A percentile compares a stretch with the other conserved stretches of the same genome.
Evolutionary conservation across 2,113 vertebrate genomes (phyloP).

Genomic region (Tychaedon coryphoeus): DNA sequence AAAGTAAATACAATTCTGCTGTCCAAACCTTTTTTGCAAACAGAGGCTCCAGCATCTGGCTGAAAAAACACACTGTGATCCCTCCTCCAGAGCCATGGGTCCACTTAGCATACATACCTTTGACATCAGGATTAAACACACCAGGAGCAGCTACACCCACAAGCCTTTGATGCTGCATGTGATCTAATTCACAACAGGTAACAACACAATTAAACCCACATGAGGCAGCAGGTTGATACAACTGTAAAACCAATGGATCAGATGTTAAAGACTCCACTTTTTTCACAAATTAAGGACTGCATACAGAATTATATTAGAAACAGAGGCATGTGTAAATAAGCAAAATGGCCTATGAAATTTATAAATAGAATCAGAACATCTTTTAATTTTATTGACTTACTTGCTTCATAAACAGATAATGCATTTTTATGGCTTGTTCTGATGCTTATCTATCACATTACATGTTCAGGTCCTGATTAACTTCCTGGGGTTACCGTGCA

Average conservation of each 20-base stretch:
- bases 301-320: not conserved
- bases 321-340: not conserved
- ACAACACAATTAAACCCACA: not conserved
- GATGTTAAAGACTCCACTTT: not conserved
- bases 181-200: not conserved
- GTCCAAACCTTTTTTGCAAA: slow-evolving; percentile 28
- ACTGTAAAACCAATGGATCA: not conserved
- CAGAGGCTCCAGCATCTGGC: not conserved
- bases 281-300: not conserved
- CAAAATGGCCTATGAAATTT: not conserved
- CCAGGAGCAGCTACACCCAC: not conserved
- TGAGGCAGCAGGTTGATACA: not conserved
- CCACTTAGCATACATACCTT: not conserved
- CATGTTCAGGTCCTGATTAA: not conserved
- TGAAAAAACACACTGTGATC: not conserved
- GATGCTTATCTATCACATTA: not conserved
- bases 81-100: not conserved
- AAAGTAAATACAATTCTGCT: slow-evolving; percentile 18
- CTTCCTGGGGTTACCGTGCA: not conserved
- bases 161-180: not conserved
- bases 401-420: not conserved
- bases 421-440: not conserved
- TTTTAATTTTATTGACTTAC: not conserved
- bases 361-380: not conserved
- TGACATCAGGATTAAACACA: not conserved